Evolutionary conservation across 1,140 invertebrate species (phyloP), one percentile per base, ranked within the genome.

Genomic region (Brachionus paranguensis): DNA sequence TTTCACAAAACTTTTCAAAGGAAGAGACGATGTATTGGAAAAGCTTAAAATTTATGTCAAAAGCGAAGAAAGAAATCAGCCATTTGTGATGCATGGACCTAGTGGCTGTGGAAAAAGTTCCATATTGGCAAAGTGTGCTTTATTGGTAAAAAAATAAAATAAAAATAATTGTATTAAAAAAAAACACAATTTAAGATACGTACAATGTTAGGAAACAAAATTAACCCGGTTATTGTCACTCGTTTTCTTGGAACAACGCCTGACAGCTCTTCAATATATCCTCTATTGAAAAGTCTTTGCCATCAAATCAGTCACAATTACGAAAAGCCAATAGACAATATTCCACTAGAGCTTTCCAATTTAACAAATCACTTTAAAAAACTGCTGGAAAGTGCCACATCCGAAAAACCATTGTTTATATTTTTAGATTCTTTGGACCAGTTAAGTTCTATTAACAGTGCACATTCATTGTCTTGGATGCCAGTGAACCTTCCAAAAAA

Each of bases 51-150:
- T 92, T 20, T 96, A 98, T 89, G 95, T 99, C 92, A 90, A 93
- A 81, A 94, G 93, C n/a, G 90, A 92, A 84, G 93, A 85, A 29
- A 88, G 92, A 37, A 93, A 95, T 86, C 94, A 95, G 88, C 95
- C 96, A 12, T 90, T 98, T 79, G 94, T 98, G n/a, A 91, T 98
- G 84, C 95, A 95, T 88, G 97, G 97, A 1, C 95, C 95, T 90
- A 95, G 95, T 86, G 97, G 97, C 37, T 98, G 96, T 88, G 97
- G 97, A 1, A 99, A 99, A 90, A 99, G 96, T 3, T 98, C 96
- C 3, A 90, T 99, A 0, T 89, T 99, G 78, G 95, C 97, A 3
- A 97, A 97, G 91, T 94, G 33, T 45, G 83, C 83, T 64, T 55
- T 64, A 41, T 14, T 60, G 47, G 68, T 84, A 68, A 33, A 7